These are phyloP conservation scores for Pseudoatta argentina DNA, from an alignment of 1,140 invertebrate genomes.

Conservation along the genomic window DNA sequence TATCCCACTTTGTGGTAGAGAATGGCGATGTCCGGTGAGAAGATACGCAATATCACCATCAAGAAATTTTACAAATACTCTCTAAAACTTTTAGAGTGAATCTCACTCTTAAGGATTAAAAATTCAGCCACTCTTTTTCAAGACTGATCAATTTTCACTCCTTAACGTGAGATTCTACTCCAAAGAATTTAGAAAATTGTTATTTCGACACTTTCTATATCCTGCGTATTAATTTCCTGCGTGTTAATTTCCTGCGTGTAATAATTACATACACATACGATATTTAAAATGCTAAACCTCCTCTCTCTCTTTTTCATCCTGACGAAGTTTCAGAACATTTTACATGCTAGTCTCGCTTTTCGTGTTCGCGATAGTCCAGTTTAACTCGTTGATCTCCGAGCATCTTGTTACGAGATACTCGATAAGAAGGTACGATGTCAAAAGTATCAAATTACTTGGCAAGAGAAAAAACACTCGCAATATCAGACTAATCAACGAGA, in stretches of 20 bases:
- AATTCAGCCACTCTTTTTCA: too few species aligned
- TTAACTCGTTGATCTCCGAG: constrained; percentile 16
- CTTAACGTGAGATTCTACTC: too few species aligned
- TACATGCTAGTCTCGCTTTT: constrained; percentile 17
- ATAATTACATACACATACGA: constrained; percentile 9
- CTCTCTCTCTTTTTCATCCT: background rate
- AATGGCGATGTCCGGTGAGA: background rate
- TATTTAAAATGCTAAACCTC: constrained; percentile 5
- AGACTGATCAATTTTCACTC: too few species aligned
- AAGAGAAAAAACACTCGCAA: background rate
- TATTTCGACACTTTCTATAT: background rate
- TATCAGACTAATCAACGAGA: background rate
- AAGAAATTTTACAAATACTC: background rate
- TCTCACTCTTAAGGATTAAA: too few species aligned
- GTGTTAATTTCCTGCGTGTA: background rate
- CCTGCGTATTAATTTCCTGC: background rate
- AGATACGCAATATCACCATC: background rate
- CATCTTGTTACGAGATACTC: constrained; percentile 13
- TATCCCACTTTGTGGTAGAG: background rate
- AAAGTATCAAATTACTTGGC: constrained; percentile 21
- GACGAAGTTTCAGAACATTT: constrained; percentile 4
- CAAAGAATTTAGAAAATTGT: too few species aligned
- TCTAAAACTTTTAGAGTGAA: too few species aligned
- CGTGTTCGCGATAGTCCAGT: background rate
- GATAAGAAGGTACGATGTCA: constrained; percentile 5